A percentile compares a stretch with the other conserved stretches of the same genome.
Evolutionary conservation across 2,888 invertebrate genomes (phyloP).

Genomic region (Lasius platythorax): DNA sequence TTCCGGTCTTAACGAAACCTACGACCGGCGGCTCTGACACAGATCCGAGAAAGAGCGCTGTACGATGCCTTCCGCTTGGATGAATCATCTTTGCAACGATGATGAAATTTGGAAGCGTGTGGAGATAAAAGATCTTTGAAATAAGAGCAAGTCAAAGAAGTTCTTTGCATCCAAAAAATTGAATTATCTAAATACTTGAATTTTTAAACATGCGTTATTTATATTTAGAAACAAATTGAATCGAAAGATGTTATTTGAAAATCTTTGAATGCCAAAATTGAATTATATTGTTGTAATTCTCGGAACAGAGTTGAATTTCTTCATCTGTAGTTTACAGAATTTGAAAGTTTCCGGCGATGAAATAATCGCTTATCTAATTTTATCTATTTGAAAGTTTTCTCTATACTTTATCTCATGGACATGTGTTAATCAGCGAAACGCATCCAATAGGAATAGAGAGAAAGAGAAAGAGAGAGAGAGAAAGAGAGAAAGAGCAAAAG

Average conservation of each 20-base stretch:
- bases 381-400: neutral
- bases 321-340: neutral
- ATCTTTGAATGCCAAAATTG: neutral
- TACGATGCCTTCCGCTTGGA: neutral
- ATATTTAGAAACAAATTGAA: neutral
- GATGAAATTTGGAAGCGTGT: neutral
- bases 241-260: neutral
- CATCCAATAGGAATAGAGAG: constrained; percentile 53
- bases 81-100: neutral
- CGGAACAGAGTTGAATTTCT: neutral
- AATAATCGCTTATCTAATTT: neutral
- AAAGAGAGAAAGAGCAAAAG: constrained; percentile 45
- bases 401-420: constrained; percentile 51
- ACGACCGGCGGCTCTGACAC: constrained; percentile 24
- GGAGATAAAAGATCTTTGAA: neutral
- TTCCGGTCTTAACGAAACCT: constrained; percentile 61
- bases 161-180: neutral
- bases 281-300: neutral
- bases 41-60: constrained; percentile 12
- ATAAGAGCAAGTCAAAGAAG: neutral
- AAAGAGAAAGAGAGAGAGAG: constrained; percentile 53
- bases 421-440: constrained; percentile 70
- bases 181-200: constrained; percentile 11
- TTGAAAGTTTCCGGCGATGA: neutral
- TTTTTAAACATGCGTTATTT: neutral